Percentiles rank a stretch among this genome's conserved stretches.
Evolutionary conservation across 2,888 invertebrate genomes (phyloP).

Genomic region (Synergus japonicus): DNA sequence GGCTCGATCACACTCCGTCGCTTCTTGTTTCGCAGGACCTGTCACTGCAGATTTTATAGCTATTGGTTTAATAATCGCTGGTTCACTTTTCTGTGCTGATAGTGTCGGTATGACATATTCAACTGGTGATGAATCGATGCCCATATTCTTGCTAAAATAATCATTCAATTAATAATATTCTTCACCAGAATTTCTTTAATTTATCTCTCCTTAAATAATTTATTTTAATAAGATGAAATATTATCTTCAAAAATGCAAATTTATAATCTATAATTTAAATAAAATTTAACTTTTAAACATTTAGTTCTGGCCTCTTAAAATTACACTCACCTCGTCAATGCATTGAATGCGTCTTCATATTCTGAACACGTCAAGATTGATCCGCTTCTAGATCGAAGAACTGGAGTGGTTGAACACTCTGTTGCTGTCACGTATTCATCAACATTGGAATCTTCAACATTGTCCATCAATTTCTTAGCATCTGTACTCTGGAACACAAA

Average conservation of each 20-base stretch:
- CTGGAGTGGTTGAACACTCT: slow-evolving; percentile 82
- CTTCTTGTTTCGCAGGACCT: slow-evolving; percentile 28
- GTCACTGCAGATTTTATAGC: slow-evolving; percentile 33
- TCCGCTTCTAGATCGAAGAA: slow-evolving; percentile 80
- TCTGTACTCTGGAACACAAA: not conserved
- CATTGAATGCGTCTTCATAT: slow-evolving; percentile 78
- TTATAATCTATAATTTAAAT: not conserved
- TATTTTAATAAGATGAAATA: no score
- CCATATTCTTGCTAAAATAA: not conserved
- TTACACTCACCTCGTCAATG: slow-evolving; percentile 51
- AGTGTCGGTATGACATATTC: slow-evolving; percentile 31
- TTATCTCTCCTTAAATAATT: not conserved
- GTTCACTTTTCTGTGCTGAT: slow-evolving; percentile 30
- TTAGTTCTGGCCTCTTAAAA: not conserved
- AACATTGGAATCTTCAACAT: slow-evolving; percentile 78
- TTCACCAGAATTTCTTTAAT: not conserved
- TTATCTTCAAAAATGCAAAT: not conserved
- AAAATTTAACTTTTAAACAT: not conserved
- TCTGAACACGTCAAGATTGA: slow-evolving; percentile 85
- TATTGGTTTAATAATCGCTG: slow-evolving; percentile 39
- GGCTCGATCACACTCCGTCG: slow-evolving; percentile 31
- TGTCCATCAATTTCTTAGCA: slow-evolving; percentile 37
- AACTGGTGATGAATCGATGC: slow-evolving; percentile 7
- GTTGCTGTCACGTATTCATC: slow-evolving; percentile 85
- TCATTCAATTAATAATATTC: not conserved